A percentile compares a stretch with the other conserved stretches of the same genome.
Conservation (phyloP, 2,113 vertebrate genomes). For the Barnardius zonarius region DNA sequence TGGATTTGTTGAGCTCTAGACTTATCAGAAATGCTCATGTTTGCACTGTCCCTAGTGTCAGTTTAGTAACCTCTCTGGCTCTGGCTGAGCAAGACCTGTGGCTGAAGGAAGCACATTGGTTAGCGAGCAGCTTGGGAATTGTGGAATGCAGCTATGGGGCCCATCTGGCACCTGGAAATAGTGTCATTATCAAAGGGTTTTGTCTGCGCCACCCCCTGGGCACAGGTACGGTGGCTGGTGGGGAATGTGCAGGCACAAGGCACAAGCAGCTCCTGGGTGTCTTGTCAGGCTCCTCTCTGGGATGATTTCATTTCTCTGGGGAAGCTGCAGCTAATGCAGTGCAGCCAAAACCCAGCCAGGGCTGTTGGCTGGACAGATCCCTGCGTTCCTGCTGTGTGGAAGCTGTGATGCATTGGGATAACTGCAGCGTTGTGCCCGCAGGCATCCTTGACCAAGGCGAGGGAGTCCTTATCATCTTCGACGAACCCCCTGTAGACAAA, state of each 20-base stretch:
- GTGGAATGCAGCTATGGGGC: neutral
- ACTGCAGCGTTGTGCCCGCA: slow-evolving; percentile 48
- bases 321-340: neutral
- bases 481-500: slow-evolving; percentile 98
- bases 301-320: neutral
- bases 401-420: rapidly evolving
- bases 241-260: neutral
- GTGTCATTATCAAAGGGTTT: neutral
- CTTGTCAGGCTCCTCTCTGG: neutral
- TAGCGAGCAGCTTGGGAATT: neutral
- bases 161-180: neutral
- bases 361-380: neutral
- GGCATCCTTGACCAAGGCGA: slow-evolving; percentile 99
- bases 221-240: neutral
- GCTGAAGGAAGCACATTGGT: neutral
- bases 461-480: slow-evolving; percentile 97
- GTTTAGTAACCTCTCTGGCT: neutral
- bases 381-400: neutral
- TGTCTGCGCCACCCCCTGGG: neutral
- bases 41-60: neutral
- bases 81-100: neutral
- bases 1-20: neutral
- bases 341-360: neutral
- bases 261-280: neutral
- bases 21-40: neutral